phyloP scores from a whole-genome alignment of 2,888 invertebrate genomes.

The Plutella xylostella region DNA sequence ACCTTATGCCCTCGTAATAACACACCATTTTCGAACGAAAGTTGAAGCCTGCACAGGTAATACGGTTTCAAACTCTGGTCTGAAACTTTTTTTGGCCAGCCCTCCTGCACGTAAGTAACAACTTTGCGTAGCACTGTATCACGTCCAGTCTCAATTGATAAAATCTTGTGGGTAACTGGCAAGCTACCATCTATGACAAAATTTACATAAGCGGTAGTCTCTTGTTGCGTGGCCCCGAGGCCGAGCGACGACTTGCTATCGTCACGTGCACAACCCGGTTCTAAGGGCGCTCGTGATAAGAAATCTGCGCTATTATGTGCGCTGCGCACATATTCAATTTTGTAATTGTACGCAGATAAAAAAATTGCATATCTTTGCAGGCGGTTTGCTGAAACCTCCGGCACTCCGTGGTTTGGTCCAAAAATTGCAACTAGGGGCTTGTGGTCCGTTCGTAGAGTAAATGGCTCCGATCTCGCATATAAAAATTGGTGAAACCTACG shows the following conservation, averaged over 20 bases:
- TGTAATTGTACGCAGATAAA: conserved; percentile 21
- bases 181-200: neutral
- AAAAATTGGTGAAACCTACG: conserved; percentile 19
- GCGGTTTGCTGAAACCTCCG: conserved; percentile 17
- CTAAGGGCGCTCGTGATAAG: conserved; percentile 1
- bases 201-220: neutral
- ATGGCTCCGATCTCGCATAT: conserved; percentile 17
- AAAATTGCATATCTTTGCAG: conserved; percentile 19
- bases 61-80: neutral
- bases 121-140: neutral
- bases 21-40: neutral
- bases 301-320: conserved; percentile 6
- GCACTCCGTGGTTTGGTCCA: conserved; percentile 3
- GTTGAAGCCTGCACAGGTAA: neutral
- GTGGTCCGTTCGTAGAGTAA: conserved; percentile 17
- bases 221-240: neutral
- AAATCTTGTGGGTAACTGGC: neutral
- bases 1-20: conserved; percentile 3
- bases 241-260: neutral
- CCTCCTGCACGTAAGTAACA: neutral
- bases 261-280: too few species aligned
- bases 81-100: neutral
- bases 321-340: conserved; percentile 18
- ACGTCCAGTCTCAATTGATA: neutral
- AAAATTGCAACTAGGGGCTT: conserved; percentile 13